Percentiles rank a stretch among this genome's conserved stretches.
These are phyloP conservation scores for Halcyon badia DNA, from an alignment of 2,797 vertebrate species.

Conservation along the genomic window DNA sequence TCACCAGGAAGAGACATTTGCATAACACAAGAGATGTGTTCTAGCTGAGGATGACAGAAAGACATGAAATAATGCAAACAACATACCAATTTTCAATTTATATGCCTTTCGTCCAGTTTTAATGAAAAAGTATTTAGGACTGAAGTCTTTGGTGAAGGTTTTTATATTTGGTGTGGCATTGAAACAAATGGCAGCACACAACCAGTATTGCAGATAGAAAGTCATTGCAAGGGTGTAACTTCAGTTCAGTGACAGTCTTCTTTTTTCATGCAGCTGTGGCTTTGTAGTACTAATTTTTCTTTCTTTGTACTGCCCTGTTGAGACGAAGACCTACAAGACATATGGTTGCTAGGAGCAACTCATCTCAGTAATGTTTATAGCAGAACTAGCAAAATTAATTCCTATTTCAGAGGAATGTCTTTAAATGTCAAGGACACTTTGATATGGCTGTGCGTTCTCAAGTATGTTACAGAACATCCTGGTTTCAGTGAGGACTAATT, in stretches of 20 bases:
- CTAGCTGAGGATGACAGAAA: neutral
- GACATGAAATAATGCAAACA: neutral
- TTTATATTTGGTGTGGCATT: neutral
- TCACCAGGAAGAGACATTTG: neutral
- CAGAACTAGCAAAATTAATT: neutral
- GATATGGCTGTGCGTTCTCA: neutral
- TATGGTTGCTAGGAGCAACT: neutral
- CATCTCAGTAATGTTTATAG: neutral
- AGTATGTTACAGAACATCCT: neutral
- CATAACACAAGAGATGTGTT: no score
- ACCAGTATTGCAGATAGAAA: neutral
- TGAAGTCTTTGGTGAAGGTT: accelerated
- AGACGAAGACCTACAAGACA: neutral
- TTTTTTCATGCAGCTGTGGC: accelerated
- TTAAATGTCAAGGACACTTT: neutral
- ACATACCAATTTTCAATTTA: neutral
- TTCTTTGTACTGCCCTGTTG: neutral
- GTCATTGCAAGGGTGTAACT: neutral
- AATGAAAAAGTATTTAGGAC: neutral
- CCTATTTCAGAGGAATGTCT: neutral
- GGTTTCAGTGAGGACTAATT: no score
- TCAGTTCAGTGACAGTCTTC: neutral
- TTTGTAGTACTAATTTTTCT: neutral
- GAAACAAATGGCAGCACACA: neutral
- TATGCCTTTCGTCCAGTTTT: accelerated